Percentiles rank a stretch among this genome's conserved stretches.
Conservation (phyloP, 1,140 invertebrate genomes). For the Drosophila leontia region DNA sequence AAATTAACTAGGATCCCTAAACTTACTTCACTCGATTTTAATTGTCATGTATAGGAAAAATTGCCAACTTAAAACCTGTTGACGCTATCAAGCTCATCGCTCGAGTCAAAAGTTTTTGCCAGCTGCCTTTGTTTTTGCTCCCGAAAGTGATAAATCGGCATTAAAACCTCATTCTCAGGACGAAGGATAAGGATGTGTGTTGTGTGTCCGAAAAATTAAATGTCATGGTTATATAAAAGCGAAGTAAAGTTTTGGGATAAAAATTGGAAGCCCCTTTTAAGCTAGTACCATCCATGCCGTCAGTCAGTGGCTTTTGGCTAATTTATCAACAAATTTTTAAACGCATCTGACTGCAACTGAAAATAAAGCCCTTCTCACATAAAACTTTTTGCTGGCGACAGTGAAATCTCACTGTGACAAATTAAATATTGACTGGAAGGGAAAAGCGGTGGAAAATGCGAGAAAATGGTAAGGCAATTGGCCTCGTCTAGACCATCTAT, state of each 20-base stretch:
- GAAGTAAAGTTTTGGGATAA: conserved; percentile 1
- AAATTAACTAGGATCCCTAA: background rate
- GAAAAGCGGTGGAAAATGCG: background rate
- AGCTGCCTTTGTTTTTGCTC: conserved; percentile 39
- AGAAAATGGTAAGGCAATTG: background rate
- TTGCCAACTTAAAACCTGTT: conserved; percentile 24
- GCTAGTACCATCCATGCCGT: conserved; percentile 37
- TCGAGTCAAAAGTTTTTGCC: conserved; percentile 43
- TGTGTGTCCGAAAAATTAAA: conserved; percentile 70
- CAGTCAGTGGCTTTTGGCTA: conserved; percentile 59
- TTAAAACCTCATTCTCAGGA: conserved; percentile 67
- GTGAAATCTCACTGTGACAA: conserved; percentile 53
- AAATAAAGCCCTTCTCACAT: conserved; percentile 8
- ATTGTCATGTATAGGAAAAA: background rate
- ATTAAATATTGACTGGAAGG: conserved; percentile 60
- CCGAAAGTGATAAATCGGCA: conserved; percentile 68
- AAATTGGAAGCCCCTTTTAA: conserved; percentile 30
- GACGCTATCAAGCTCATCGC: conserved; percentile 30
- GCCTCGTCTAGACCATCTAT: conserved; percentile 25
- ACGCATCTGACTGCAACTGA: conserved; percentile 44
- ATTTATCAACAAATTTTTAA: conserved; percentile 78
- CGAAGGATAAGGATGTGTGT: conserved; percentile 23
- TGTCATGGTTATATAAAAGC: conserved; percentile 52
- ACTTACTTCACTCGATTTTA: background rate
- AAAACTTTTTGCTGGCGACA: conserved; percentile 28